Evolutionary conservation across 2,888 invertebrate genomes (phyloP), one percentile per base, ranked within the genome.

Genomic region (Lordiphosa andalusiaca): DNA sequence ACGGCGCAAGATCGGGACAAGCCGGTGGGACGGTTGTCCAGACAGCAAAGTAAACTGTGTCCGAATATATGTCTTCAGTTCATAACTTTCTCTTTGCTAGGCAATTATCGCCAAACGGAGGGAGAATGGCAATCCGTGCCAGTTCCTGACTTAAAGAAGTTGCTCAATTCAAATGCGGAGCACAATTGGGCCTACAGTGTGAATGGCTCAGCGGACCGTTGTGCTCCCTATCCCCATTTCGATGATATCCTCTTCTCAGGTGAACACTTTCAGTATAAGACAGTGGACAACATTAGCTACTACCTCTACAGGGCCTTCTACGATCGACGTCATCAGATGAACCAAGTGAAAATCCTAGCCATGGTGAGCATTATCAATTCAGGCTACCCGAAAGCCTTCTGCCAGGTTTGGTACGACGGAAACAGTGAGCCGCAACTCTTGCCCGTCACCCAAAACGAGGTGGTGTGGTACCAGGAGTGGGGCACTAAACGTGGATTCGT

Each of bases 321-420:
- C 13, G 75, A 75, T 21, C 51, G 72, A 0, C 47, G 75, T 0
- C 0, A n/a, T 10, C 25, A 25, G 3, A 2, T 55, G 6, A 38
- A 60, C 0, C n/a, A 44, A 2, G 0, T 75, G 3, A 37, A 53
- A 1, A 5, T 75, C 0, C 47, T 75, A 40, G 65, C 33, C 4
- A 75, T 75, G 75, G 16, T 57, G 1, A 64, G 50, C 53, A 53
- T 38, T 6, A 12, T 59, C 0, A 0, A 4, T 0, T 63, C 51
- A 7, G 44, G 59, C 6, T 58, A 36, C 30, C 62, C 50, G 21
- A 0, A 1, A 0, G 19, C 49, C 6, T 61, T 51, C 3, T 62
- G 69, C n/a, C 75, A 73, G 40, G 23, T 76, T 16, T 75, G 75
- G 75, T 75, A 61, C 33, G 73, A 70, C 33, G 51, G 47, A 1